Conservation (phyloP, 2,797 vertebrate genomes). For the Lateolabrax maculatus region DNA sequence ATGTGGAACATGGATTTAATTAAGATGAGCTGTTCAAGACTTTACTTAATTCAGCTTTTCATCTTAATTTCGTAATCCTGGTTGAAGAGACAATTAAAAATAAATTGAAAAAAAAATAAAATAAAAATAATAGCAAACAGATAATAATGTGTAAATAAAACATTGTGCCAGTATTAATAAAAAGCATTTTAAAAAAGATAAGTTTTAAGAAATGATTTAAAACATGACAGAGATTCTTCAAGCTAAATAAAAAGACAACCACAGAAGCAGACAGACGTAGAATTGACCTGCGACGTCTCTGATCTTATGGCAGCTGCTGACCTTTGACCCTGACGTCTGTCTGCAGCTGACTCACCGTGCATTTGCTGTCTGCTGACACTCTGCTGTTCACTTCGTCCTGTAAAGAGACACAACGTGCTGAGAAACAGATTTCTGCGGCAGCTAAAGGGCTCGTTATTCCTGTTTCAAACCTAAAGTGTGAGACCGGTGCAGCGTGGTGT, state of each 20-base stretch:
- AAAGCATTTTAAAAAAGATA: neutral
- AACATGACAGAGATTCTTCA: neutral
- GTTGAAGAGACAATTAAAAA: neutral
- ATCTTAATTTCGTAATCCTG: neutral
- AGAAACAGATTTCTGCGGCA: neutral
- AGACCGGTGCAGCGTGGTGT: neutral
- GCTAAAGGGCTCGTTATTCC: neutral
- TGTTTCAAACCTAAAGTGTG: too few relatives aligned
- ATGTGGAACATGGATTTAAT: neutral
- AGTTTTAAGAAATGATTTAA: neutral
- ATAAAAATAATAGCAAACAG: neutral
- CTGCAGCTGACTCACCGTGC: constrained; percentile 77
- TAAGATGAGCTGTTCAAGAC: neutral
- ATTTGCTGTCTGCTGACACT: constrained; percentile 74
- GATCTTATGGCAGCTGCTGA: constrained; percentile 7
- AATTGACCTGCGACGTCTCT: neutral
- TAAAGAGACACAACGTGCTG: constrained; percentile 49
- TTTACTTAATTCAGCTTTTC: neutral
- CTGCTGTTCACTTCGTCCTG: constrained; percentile 82
- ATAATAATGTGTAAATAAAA: neutral
- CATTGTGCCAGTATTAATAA: neutral
- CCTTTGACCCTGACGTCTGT: constrained; percentile 18
- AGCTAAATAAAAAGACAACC: neutral
- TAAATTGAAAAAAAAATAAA: too few relatives aligned
- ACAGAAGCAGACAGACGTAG: neutral